phyloP scores from a whole-genome alignment of 2,797 vertebrate genomes.

The Pelochelys cantorii region DNA sequence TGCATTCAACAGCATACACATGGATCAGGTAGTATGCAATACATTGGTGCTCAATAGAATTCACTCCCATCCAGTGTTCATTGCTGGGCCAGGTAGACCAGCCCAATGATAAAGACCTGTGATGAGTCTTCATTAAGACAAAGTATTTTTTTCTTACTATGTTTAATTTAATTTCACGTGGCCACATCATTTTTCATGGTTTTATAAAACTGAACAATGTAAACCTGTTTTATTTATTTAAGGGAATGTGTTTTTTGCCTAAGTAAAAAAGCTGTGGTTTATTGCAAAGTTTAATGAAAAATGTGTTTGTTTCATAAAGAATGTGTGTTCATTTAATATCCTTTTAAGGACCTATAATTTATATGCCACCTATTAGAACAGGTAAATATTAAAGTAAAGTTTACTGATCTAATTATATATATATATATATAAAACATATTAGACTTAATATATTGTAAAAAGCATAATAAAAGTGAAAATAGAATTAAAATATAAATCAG shows the following conservation, averaged over 20 bases:
- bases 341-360: background rate
- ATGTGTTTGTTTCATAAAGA: background rate
- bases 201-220: background rate
- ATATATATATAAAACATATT: background rate
- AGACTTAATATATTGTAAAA: background rate
- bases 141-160: background rate
- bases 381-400: background rate
- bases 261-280: background rate
- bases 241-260: background rate
- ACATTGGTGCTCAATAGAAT: background rate
- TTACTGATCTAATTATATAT: background rate
- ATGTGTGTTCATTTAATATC: background rate
- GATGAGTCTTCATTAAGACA: background rate
- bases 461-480: background rate
- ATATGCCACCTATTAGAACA: fast-evolving
- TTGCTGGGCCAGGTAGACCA: background rate
- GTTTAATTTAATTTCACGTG: background rate
- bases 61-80: background rate
- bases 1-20: background rate
- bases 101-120: background rate
- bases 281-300: constrained; percentile 5
- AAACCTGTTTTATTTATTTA: background rate
- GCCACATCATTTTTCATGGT: background rate
- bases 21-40: background rate
- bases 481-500: background rate